Percentiles rank a stretch among this genome's conserved stretches.
phyloP scores from a whole-genome alignment of 1,140 invertebrate genomes.

The Pollicipes pollicipes region DNA sequence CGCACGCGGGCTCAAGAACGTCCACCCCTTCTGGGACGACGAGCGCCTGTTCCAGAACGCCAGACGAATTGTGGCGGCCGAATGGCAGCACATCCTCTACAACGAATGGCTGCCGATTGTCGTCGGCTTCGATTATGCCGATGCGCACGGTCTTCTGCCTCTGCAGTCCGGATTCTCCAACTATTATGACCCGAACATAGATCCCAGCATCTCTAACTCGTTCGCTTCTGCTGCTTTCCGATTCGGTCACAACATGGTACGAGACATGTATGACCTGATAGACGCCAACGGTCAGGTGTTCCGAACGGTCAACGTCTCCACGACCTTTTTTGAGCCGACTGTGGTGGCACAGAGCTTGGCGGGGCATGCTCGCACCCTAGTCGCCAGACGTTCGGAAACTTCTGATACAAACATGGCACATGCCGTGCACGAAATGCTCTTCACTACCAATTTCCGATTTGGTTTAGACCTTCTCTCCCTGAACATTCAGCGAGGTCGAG shows the following conservation, averaged over 20 bases:
- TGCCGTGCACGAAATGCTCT: no score
- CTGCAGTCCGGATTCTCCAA: slow-evolving; percentile 32
- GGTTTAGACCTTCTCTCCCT: slow-evolving; percentile 24
- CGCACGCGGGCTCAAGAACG: slow-evolving; percentile 25
- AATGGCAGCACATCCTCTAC: slow-evolving; percentile 30
- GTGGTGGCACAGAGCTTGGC: not conserved
- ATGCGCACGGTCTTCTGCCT: slow-evolving; percentile 55
- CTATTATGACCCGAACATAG: slow-evolving; percentile 20
- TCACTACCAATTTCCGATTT: slow-evolving; percentile 10
- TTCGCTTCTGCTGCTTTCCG: slow-evolving; percentile 23
- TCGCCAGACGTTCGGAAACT: not conserved
- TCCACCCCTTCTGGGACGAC: slow-evolving; percentile 50
- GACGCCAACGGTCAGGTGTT: not conserved
- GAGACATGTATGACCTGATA: not conserved
- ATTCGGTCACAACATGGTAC: slow-evolving; percentile 27
- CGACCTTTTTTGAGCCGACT: not conserved
- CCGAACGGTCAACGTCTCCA: not conserved
- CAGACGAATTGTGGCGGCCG: slow-evolving; percentile 22
- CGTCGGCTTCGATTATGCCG: slow-evolving; percentile 55
- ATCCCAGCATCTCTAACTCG: slow-evolving; percentile 17
- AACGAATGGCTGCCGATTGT: slow-evolving; percentile 30
- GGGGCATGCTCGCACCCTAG: not conserved
- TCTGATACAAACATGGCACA: not conserved
- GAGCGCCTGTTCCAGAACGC: slow-evolving; percentile 24
- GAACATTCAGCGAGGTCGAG: slow-evolving; percentile 37